Evolutionary conservation across 2,888 invertebrate genomes (phyloP), one percentile per base, ranked within the genome.

Genomic region (Orchesellides sinensis): DNA sequence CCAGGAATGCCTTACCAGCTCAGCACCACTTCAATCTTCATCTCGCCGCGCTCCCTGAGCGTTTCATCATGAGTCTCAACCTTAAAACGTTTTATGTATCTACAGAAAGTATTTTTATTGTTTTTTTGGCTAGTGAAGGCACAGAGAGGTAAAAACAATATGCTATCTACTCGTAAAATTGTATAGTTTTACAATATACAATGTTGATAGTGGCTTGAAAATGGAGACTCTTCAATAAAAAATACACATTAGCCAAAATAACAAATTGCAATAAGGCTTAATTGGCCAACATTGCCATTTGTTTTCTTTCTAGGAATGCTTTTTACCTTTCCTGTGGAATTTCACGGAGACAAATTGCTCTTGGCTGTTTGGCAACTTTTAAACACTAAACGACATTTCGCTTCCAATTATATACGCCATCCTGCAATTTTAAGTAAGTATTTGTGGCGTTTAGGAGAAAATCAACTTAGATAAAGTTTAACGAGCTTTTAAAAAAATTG

Each of bases 1-100:
- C 59, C 59, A n/a, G 32, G 59, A 59, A 59, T 59, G 59, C 32
- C 32, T 59, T 59, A 29, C 59, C 59, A 59, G 32, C 59, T 59
- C 59, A 59, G 32, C 59, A 59, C 59, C 59, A 59, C 29, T 29
- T 29, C 23, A 59, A 29, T 29, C 59, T 35, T 35, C 52, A 52
- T n/a, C 35, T 35, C 8, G 40, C 40, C 40, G n/a, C 40, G 2
- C 40, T 52, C 17, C 23, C 17, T 56, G 23, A 12, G 8, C 8
- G 27, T 56, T 56, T 56, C 56, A 25, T 56, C 56, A 56, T 23
- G 25, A 52, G 52, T 23, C 17, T 5, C 54, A 2, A 6, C 25
- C 1, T 19, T 17, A 8, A 49, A 49, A 49, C n/a, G 4, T 40
- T 1, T 40, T 32, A 10, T 6, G 40, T 40, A 40, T 40, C n/a